phyloP scores from a whole-genome alignment of 2,888 invertebrate species.

The Cotesia congregata region DNA sequence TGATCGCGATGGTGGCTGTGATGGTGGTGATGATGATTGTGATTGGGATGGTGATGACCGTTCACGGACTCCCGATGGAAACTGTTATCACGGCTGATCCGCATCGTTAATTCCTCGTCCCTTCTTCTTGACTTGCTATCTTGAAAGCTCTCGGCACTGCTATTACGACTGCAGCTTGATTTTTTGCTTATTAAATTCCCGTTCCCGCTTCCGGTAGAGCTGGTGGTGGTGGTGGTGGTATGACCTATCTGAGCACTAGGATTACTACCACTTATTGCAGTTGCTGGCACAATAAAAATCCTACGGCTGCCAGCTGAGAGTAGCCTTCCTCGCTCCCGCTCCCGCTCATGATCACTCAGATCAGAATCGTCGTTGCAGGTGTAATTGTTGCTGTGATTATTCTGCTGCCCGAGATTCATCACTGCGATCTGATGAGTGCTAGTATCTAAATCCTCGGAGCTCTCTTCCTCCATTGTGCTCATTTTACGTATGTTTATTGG shows the following conservation, averaged over 20 bases:
- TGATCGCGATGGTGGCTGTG: neutral
- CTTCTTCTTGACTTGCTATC: conserved; percentile 46
- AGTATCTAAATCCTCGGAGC: conserved; percentile 60
- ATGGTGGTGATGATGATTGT: too few relatives aligned
- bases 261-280: conserved; percentile 25
- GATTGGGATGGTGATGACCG: neutral
- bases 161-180: conserved; percentile 53
- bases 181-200: conserved; percentile 41
- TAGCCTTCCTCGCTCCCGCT: conserved; percentile 44
- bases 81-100: neutral
- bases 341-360: conserved; percentile 55
- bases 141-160: conserved; percentile 59
- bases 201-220: conserved; percentile 14
- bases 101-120: conserved; percentile 21
- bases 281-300: conserved; percentile 41
- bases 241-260: neutral
- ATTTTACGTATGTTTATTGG: conserved; percentile 60
- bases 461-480: conserved; percentile 65
- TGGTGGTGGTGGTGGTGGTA: neutral
- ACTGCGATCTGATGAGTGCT: conserved; percentile 44
- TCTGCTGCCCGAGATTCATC: conserved; percentile 39
- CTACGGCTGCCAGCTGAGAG: conserved; percentile 46
- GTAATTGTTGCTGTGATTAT: conserved; percentile 37
- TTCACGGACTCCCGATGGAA: neutral
- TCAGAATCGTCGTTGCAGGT: conserved; percentile 54